phyloP scores from a whole-genome alignment of 2,888 invertebrate species.

The Nephrotoma guestfalica region DNA sequence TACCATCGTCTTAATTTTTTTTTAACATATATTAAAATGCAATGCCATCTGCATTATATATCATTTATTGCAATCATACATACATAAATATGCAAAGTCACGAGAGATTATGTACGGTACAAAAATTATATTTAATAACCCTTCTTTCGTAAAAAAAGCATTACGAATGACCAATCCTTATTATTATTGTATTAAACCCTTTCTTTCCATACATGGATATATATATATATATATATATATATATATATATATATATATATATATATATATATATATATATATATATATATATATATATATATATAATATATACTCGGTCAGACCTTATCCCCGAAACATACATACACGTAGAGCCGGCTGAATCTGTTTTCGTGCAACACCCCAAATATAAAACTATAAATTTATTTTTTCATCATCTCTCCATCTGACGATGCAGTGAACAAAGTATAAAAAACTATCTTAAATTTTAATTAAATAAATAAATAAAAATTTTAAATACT shows the following conservation, averaged over 20 bases:
- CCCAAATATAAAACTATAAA: not conserved
- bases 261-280: too few species aligned
- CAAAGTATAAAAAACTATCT: not conserved
- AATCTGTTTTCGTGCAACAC: not conserved
- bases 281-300: too few species aligned
- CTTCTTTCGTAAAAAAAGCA: not conserved
- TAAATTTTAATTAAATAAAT: not conserved
- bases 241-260: too few species aligned
- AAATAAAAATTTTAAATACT: not conserved
- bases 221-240: too few species aligned
- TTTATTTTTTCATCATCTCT: not conserved
- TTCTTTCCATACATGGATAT: not conserved
- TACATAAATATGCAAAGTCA: not conserved
- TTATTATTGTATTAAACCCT: not conserved
- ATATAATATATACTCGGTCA: too few species aligned
- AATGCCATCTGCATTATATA: not conserved
- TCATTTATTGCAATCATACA: not conserved
- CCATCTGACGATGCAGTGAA: not conserved
- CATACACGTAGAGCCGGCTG: not conserved
- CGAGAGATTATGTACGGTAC: not conserved
- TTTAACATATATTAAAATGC: not conserved
- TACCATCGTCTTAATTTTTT: not conserved
- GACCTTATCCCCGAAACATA: not conserved
- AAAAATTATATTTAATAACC: not conserved
- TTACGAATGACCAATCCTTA: not conserved